Base-by-base conservation (phyloP, 1,140 invertebrate species). In the Pseudomyrmex concolor region DNA sequence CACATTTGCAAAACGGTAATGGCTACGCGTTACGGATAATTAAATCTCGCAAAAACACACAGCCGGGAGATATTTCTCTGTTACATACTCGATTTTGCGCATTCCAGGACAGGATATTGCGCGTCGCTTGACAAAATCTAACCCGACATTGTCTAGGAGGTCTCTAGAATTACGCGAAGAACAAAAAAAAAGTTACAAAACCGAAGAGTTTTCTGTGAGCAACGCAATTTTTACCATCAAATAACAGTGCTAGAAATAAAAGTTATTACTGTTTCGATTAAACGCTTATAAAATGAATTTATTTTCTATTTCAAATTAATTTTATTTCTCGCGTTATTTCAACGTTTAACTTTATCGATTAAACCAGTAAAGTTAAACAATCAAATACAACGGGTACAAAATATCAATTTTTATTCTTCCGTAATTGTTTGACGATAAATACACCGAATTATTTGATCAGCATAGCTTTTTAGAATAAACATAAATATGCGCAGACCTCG, bases 21-120 rank as follows among this genome's bases (percentile, higher is more conserved):
- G 60, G 57, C 71, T 8, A 83, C 73, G 73, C 54, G 66, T 80
- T 80, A 80, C 76, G 54, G 76, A 60, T 71, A 80, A 80, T 80
- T 80, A 80, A 80, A 80, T 59, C 55, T 59, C n/a, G n/a, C 54
- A 80, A 80, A 80, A 80, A 80, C 66, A 57, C 34, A 5, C 67
- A 48, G 19, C 43, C n/a, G n/a, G n/a, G 66, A 80, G 76, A 50
- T 80, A 70, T 59, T 50, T 12, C 62, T 54, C 12, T 22, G 54
- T 80, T 71, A 2, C 76, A 12, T 34, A 34, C 34, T 34, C 54
- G 66, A 71, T 60, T 70, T 59, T 70, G 76, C 76, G 17, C 76
- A 48, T 68, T 25, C 5, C 5, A 10, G 13, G 59, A 22, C 8
- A 12, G 45, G 1, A 66, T 77, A 67, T 54, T 13, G 13, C 50